Evolutionary conservation across 2,797 vertebrate species (phyloP), one percentile per base, ranked within the genome.

Genomic region (Cheirogaleus major): DNA sequence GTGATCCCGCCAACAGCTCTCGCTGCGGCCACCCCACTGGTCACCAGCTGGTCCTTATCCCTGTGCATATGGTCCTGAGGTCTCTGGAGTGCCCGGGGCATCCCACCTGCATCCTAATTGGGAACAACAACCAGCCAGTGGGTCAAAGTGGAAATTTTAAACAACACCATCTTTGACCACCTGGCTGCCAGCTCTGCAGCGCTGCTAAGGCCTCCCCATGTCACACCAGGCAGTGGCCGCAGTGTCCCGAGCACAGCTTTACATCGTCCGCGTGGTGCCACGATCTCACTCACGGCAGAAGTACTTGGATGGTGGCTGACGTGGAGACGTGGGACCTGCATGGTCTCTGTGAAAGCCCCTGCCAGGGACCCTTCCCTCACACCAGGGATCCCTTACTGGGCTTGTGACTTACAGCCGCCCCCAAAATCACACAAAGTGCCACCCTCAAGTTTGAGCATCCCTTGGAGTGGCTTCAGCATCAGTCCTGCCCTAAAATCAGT

Each of bases 21-120:
- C 1, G 0, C 14, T 48, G 7, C 3, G 0, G 69, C 20, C 18
- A 2, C n/a, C 10, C 7, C 1, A 2, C 0, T 0, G 2, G 25
- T 57, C 63, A 15, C 57, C 14, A 7, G 35, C 7, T 10, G 85
- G 61, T 63, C 61, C 32, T 32, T 4, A 18, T 14, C 20, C 22
- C 14, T 10, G 18, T 0, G 1, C 12, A 35, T 15, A 3, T 0
- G 0, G 38, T 15, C 4, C n/a, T n/a, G 41, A 35, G 48, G 2
- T 13, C 52, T 52, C 5, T 57, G 23, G 78, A 38, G 14, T 5
- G 52, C 23, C 32, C 1, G 1, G 23, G 14, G 50, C 5, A 1
- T 52, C 70, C 78, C 41, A 17, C 43, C 43, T 4, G 23, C 35
- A 13, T 23, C 45, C 69, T 38, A 27, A 41, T 1, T 35, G 69